Conservation (phyloP, 2,797 vertebrate genomes). For the Microhierax caerulescens region DNA sequence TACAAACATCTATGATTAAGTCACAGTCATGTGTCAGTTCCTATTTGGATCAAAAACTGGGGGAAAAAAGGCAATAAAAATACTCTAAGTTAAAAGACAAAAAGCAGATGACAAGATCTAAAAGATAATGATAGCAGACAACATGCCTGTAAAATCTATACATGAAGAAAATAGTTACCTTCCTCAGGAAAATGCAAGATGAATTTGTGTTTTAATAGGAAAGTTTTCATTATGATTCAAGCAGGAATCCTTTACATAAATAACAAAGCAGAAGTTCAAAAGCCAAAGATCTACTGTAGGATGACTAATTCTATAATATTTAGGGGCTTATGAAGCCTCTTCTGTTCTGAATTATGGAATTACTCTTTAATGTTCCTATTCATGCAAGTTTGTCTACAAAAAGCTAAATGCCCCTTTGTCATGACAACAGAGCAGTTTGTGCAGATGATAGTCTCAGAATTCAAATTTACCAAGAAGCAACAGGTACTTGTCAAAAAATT, state of each 20-base stretch:
- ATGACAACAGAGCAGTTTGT: neutral
- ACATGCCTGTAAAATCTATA: neutral
- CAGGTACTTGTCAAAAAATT: neutral
- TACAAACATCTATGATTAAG: neutral
- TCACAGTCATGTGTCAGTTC: neutral
- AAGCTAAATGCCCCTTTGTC: neutral
- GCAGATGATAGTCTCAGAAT: neutral
- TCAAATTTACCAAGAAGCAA: neutral
- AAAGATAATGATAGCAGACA: neutral
- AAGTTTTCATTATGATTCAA: neutral
- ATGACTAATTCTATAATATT: neutral
- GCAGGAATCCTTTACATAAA: neutral
- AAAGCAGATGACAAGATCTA: neutral
- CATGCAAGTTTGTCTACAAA: neutral
- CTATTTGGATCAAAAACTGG: neutral
- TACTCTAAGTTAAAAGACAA: neutral
- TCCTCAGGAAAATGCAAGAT: neutral
- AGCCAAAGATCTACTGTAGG: neutral
- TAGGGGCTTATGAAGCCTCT: neutral
- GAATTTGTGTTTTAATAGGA: neutral
- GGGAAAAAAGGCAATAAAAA: neutral
- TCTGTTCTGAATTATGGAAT: neutral
- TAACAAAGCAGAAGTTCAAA: neutral
- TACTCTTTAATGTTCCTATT: neutral
- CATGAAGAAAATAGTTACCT: neutral